These are phyloP conservation scores for Marasmarcha lunaedactyla DNA, from an alignment of 2,888 invertebrate species.

Conservation along the genomic window DNA sequence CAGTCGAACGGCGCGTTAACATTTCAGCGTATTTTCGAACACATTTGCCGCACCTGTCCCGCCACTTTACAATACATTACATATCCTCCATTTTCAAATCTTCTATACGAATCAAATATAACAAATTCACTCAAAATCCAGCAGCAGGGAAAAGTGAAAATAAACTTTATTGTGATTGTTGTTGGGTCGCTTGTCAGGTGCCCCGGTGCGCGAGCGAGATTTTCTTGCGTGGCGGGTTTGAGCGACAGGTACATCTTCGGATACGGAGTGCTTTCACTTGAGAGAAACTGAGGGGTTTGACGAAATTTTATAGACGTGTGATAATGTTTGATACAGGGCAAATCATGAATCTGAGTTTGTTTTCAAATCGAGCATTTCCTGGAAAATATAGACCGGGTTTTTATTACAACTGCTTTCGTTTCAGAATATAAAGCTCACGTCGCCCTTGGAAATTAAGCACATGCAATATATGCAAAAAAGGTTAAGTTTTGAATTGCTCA, in stretches of 20 bases:
- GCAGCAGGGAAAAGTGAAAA: neutral
- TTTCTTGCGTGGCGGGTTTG: neutral
- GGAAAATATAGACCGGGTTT: too few relatives aligned
- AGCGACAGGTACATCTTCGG: neutral
- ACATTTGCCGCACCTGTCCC: constrained; percentile 1
- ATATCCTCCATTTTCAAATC: constrained; percentile 1
- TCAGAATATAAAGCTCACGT: too few relatives aligned
- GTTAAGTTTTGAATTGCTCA: too few relatives aligned
- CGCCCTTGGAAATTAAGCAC: too few relatives aligned
- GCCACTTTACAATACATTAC: constrained; percentile 1
- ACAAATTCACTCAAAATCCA: constrained; percentile 1
- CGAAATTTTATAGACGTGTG: too few relatives aligned
- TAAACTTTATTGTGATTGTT: neutral
- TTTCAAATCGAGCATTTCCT: too few relatives aligned
- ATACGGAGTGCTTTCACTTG: neutral
- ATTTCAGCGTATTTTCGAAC: neutral
- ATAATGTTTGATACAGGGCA: too few relatives aligned
- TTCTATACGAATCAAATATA: constrained; percentile 1
- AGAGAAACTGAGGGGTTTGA: too few relatives aligned
- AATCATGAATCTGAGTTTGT: too few relatives aligned
- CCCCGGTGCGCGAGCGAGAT: neutral
- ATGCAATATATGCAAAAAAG: too few relatives aligned
- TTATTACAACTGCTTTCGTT: too few relatives aligned
- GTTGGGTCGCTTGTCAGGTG: neutral
- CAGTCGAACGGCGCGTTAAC: neutral